These are phyloP conservation scores for Xestia rhomboidea DNA, from an alignment of 2,888 invertebrate species.

Conservation along the genomic window DNA sequence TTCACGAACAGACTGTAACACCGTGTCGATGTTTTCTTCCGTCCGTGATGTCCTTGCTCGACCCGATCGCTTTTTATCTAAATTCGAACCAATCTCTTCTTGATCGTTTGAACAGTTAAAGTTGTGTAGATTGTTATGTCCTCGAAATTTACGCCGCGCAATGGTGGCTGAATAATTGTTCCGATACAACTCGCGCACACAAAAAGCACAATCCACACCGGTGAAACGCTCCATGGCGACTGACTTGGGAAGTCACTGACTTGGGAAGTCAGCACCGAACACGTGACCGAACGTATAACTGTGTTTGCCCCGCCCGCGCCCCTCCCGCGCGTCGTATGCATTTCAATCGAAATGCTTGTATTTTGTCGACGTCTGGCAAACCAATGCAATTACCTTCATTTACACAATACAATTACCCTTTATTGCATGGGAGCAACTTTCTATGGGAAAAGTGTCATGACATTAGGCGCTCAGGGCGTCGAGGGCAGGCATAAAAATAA, in stretches of 20 bases:
- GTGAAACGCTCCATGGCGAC: slow-evolving; percentile 6
- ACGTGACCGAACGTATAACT: slow-evolving; percentile 24
- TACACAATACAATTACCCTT: no score
- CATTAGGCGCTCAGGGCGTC: no score
- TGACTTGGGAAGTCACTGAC: background rate
- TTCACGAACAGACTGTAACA: slow-evolving; percentile 28
- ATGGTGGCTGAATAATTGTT: background rate
- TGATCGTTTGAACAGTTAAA: background rate
- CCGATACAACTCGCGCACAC: background rate
- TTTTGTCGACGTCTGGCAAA: no score
- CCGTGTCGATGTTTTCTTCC: slow-evolving; percentile 37
- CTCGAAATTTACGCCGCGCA: background rate
- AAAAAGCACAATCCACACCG: background rate
- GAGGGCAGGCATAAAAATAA: no score
- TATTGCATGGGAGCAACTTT: no score
- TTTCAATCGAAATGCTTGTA: slow-evolving; percentile 3
- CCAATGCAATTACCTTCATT: no score
- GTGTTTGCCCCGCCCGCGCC: background rate
- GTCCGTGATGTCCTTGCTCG: slow-evolving; percentile 21
- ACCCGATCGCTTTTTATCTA: no score
- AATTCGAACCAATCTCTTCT: no score
- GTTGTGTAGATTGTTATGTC: background rate
- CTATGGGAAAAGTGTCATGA: no score
- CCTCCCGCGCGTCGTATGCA: slow-evolving; percentile 1
- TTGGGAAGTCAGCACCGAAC: accelerated